These are phyloP conservation scores for Podotricha telesiphe DNA, from an alignment of 2,888 invertebrate species.

Conservation along the genomic window DNA sequence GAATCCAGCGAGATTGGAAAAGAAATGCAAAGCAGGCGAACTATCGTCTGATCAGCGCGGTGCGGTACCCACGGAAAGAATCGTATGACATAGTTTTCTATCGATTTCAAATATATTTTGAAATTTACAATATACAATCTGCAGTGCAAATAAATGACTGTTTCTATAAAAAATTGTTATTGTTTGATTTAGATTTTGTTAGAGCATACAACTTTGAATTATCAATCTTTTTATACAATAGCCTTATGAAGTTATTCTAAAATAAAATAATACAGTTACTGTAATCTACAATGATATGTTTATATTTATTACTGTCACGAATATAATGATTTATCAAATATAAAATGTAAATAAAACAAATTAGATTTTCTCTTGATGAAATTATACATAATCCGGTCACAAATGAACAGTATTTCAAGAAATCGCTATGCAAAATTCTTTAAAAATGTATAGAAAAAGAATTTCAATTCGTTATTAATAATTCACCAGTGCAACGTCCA, in stretches of 20 bases:
- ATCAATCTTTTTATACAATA: no score
- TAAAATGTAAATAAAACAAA: no score
- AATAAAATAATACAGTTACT: neutral
- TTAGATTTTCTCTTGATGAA: no score
- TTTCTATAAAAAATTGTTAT: neutral
- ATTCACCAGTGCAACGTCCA: conserved; percentile 72
- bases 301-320: no score
- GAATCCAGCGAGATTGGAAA: conserved; percentile 43
- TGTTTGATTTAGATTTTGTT: neutral
- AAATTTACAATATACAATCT: conserved; percentile 21
- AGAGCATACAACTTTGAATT: neutral
- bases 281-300: no score
- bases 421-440: neutral
- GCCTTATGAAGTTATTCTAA: neutral
- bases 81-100: conserved; percentile 35
- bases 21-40: conserved; percentile 43
- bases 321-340: no score
- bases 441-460: conserved; percentile 26
- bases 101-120: conserved; percentile 26
- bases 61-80: conserved; percentile 32
- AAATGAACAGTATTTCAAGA: neutral
- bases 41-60: conserved; percentile 38
- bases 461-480: conserved; percentile 39
- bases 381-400: neutral
- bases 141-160: neutral